phyloP scores from a whole-genome alignment of 1,140 invertebrate species.

The Popillia japonica region DNA sequence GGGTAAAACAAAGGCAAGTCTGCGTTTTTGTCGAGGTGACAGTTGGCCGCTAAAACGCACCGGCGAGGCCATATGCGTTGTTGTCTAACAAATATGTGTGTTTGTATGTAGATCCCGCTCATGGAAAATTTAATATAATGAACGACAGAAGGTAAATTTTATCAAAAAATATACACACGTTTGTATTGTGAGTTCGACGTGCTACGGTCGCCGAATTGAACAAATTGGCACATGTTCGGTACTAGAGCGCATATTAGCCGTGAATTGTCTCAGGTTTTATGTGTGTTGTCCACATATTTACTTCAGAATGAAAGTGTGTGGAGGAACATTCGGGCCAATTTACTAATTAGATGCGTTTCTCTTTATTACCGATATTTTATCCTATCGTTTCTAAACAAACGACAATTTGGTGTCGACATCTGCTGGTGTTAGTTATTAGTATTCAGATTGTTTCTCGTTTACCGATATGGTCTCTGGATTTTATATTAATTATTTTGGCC shows the following conservation, averaged over 20 bases:
- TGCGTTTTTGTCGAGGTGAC: constrained; percentile 40
- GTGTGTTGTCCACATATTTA: neutral
- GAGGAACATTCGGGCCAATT: neutral
- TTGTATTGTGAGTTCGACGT: neutral
- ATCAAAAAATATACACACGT: constrained; percentile 20
- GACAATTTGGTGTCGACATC: neutral
- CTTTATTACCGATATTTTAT: neutral
- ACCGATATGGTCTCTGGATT: neutral
- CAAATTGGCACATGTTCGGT: constrained; percentile 33
- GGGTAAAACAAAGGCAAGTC: constrained; percentile 43
- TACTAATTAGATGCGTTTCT: neutral
- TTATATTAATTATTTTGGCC: neutral
- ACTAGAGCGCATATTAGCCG: constrained; percentile 1
- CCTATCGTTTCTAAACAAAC: neutral
- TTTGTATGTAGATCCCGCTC: constrained; percentile 43
- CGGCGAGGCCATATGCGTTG: constrained; percentile 42
- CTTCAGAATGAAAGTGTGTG: neutral
- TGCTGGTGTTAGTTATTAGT: neutral
- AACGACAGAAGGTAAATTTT: constrained; percentile 41
- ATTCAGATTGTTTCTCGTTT: neutral
- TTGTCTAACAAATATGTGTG: constrained; percentile 33
- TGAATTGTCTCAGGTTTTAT: neutral
- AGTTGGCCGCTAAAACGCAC: constrained; percentile 45
- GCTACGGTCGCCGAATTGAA: constrained; percentile 6
- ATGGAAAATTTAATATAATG: constrained; percentile 43